Conservation (phyloP, 2,797 vertebrate species). For the Pseudochirops cupreus region DNA sequence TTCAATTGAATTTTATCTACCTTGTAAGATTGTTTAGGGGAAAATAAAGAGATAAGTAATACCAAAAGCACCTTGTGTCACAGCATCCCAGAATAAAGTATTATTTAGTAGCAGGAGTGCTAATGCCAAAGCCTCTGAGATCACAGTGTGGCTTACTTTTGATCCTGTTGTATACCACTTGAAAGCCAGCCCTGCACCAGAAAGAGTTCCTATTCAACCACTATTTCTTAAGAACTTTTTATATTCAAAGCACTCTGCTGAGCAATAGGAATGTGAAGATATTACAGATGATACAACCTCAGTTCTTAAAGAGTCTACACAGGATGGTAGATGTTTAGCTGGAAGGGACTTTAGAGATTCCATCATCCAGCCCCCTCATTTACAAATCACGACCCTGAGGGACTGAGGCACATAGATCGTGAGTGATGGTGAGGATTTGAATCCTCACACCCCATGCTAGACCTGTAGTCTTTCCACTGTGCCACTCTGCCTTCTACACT, state of each 20-base stretch:
- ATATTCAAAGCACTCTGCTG: not conserved
- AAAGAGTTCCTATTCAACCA: not conserved
- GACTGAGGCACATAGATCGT: too few species aligned
- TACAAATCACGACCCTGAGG: not conserved
- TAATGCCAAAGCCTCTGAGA: not conserved
- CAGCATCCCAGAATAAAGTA: not conserved
- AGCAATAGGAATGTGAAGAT: not conserved
- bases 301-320: too few species aligned
- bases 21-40: not conserved
- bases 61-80: not conserved
- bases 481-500: not conserved
- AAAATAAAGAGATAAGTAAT: not conserved
- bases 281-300: not conserved
- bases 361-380: not conserved
- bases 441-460: not conserved
- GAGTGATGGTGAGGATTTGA: not conserved
- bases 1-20: not conserved
- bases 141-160: not conserved
- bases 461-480: not conserved
- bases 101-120: not conserved
- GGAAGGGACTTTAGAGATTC: not conserved
- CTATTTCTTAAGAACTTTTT: not conserved
- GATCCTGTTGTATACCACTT: not conserved
- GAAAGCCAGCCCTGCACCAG: not conserved
- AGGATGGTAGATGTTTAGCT: not conserved